Evolutionary conservation across 2,113 vertebrate genomes (phyloP), one percentile per base, ranked within the genome.

Genomic region (Tamias sibiricus): DNA sequence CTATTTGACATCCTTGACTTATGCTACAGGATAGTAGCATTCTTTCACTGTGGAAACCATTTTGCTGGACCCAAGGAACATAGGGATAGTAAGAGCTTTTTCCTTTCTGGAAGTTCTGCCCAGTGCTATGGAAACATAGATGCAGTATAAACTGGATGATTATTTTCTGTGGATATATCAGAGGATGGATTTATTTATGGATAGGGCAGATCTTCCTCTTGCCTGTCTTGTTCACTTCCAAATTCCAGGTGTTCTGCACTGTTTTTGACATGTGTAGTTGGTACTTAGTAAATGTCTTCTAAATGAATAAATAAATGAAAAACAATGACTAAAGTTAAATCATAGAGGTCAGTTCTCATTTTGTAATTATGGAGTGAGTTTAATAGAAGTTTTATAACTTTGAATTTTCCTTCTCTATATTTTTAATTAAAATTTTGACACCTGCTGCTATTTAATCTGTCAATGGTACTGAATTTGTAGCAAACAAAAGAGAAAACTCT

Each of bases 401-500:
- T 87, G 54, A 89, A 47, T 77, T 96, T 86, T 82, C 83, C 19
- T 85, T 14, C 37, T 85, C 32, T 83, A 0, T 74, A 28, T 86
- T 76, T 88, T 77, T 35, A 89, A 89, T 42, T 64, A 92, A 81
- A 71, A 88, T 68, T 76, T 28, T 17, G 40, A 69, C 10, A 74
- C 16, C 28, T 52, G 49, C 32, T 95, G n/a, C 62, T 68, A 12
- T 47, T 74, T 81, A 32, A 49, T 85, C 47, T 93, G 32, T 66
- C 10, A 35, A 30, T 28, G 47, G 14, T 87, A 49, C 85, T 59
- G 68, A 87, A 75, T 79, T 87, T 52, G 30, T n/a, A 77, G 72
- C 66, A 93, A 90, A 76, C 13, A 35, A 47, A 80, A 87, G 42
- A 54, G 86, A 91, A 72, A 77, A 94, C 52, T 69, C 79, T 62